Evolutionary conservation across 2,113 vertebrate genomes (phyloP).

Genomic region (Tringa solitaria): DNA sequence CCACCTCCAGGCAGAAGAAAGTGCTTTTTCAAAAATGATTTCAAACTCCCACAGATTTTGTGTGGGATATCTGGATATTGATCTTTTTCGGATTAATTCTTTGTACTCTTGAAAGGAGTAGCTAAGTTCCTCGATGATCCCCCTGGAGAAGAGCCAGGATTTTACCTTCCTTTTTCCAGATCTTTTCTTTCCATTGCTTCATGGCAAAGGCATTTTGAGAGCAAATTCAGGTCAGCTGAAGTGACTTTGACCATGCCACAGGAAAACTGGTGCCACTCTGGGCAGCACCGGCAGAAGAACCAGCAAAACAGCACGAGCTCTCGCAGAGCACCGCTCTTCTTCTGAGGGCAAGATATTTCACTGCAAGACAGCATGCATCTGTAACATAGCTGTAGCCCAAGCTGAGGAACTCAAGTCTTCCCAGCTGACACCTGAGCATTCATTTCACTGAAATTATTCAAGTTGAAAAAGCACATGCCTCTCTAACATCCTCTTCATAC

Average conservation of each 20-base stretch:
- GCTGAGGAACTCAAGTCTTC: not conserved
- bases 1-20: not conserved
- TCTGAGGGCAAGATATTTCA: not conserved
- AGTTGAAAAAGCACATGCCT: not conserved
- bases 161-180: not conserved
- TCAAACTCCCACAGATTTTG: not conserved
- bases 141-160: not conserved
- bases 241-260: not conserved
- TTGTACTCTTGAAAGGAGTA: not conserved
- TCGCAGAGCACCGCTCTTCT: not conserved
- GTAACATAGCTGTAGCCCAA: not conserved
- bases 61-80: not conserved
- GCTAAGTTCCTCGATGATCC: not conserved
- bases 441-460: not conserved
- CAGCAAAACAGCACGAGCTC: fast-evolving
- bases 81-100: not conserved
- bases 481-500: not conserved
- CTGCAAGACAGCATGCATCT: not conserved
- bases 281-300: not conserved
- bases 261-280: not conserved
- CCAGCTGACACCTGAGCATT: not conserved
- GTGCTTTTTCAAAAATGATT: not conserved
- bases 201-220: not conserved
- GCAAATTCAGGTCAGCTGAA: not conserved
- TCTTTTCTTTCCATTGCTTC: not conserved